These are phyloP conservation scores for Campaea margaritaria DNA, from an alignment of 2,888 invertebrate genomes.

Conservation along the genomic window DNA sequence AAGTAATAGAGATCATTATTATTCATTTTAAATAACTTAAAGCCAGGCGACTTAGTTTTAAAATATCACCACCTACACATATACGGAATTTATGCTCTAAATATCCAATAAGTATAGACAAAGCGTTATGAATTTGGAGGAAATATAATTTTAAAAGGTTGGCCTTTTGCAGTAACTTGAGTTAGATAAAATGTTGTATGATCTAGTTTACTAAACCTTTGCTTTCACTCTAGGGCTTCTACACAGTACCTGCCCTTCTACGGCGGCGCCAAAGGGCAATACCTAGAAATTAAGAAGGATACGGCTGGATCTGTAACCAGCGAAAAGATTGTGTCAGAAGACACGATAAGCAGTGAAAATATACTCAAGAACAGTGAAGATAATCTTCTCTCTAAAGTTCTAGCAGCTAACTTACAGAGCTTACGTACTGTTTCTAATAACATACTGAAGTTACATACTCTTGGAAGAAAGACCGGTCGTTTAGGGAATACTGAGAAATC, in stretches of 20 bases:
- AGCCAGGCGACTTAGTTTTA: slow-evolving; percentile 16
- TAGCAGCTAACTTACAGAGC: slow-evolving; percentile 84
- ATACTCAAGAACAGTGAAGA: slow-evolving; percentile 70
- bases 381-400: slow-evolving; percentile 71
- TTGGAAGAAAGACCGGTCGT: slow-evolving; percentile 85
- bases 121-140: background rate
- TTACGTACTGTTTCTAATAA: slow-evolving; percentile 85
- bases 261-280: slow-evolving; percentile 90
- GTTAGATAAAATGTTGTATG: background rate
- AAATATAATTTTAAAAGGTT: background rate
- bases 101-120: background rate
- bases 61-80: slow-evolving; percentile 16
- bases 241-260: slow-evolving; percentile 87
- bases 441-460: slow-evolving; percentile 86
- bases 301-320: slow-evolving; percentile 79
- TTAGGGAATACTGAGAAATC: slow-evolving; percentile 82
- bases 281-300: slow-evolving; percentile 85
- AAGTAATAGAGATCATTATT: background rate
- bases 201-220: background rate
- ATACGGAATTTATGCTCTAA: background rate
- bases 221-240: slow-evolving; percentile 54
- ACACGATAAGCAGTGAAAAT: slow-evolving; percentile 72
- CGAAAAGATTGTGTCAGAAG: slow-evolving; percentile 78
- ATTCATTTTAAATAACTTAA: background rate
- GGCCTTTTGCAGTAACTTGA: background rate